Conservation (phyloP, 1,140 invertebrate genomes). For the Frieseomelitta varia region DNA sequence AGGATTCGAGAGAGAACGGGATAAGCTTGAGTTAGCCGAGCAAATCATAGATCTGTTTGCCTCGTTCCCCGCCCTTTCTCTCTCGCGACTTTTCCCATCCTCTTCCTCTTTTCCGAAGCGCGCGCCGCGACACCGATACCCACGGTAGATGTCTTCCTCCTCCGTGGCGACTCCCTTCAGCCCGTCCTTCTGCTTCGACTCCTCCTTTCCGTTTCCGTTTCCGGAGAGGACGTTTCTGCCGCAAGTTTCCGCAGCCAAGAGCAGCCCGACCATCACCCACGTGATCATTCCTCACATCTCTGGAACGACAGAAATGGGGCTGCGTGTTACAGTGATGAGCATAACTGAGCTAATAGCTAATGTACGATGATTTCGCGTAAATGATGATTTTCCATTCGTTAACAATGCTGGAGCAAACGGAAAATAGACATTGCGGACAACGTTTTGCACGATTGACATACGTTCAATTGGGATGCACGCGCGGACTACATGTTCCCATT, state of each 20-base stretch:
- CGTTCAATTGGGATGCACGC: too few relatives aligned
- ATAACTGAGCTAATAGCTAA: too few relatives aligned
- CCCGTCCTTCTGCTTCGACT: slow-evolving; percentile 73
- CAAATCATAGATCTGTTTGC: slow-evolving; percentile 63
- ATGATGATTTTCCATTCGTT: too few relatives aligned
- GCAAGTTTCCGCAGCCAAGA: slow-evolving; percentile 82
- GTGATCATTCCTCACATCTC: slow-evolving; percentile 83
- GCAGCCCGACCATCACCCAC: slow-evolving; percentile 82
- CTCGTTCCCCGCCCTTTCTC: slow-evolving; percentile 8
- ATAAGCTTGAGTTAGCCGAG: slow-evolving; percentile 63
- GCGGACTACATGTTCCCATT: too few relatives aligned
- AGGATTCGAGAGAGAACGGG: slow-evolving; percentile 45
- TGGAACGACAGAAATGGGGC: slow-evolving; percentile 71
- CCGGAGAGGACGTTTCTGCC: slow-evolving; percentile 79
- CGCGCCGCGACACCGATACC: slow-evolving; percentile 56
- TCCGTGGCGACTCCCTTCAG: slow-evolving; percentile 69
- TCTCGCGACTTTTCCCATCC: neutral
- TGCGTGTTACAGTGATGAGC: slow-evolving; percentile 41
- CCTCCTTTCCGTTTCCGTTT: slow-evolving; percentile 78
- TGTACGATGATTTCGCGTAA: too few relatives aligned
- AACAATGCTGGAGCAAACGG: too few relatives aligned
- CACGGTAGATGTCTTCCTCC: slow-evolving; percentile 81
- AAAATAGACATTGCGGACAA: too few relatives aligned
- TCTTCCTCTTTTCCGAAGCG: neutral
- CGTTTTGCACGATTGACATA: too few relatives aligned